phyloP scores from a whole-genome alignment of 2,888 invertebrate genomes.

The Drosophila acutilabella region DNA sequence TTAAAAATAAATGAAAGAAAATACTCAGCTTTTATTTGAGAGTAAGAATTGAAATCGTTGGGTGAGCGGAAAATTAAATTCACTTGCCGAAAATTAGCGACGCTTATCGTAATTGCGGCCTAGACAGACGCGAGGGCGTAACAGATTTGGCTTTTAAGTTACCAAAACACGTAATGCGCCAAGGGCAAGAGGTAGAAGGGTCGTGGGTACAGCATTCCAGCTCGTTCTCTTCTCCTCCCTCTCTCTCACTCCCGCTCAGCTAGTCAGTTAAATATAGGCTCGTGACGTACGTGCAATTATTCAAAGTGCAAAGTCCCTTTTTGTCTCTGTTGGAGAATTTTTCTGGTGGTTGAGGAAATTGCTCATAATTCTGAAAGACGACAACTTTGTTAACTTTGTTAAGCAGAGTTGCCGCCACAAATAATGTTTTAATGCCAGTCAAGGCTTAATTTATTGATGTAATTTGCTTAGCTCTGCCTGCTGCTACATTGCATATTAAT shows the following conservation, averaged over 20 bases:
- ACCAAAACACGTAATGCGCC: constrained; percentile 67
- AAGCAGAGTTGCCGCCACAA: constrained; percentile 13
- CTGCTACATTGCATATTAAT: constrained; percentile 73
- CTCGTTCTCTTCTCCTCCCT: background rate
- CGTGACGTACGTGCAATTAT: constrained; percentile 71
- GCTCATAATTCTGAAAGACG: constrained; percentile 63
- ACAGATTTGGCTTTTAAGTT: constrained; percentile 55
- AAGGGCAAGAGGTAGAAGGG: constrained; percentile 9
- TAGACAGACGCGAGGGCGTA: constrained; percentile 49
- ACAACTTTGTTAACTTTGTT: constrained; percentile 67
- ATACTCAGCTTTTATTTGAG: constrained; percentile 1
- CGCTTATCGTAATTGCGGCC: constrained; percentile 48
- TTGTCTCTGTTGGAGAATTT: constrained; percentile 36
- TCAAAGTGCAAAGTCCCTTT: constrained; percentile 65
- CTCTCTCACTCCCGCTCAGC: background rate
- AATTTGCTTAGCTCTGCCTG: constrained; percentile 62
- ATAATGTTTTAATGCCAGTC: constrained; percentile 46
- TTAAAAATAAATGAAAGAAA: background rate
- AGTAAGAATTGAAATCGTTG: constrained; percentile 60
- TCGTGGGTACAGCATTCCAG: background rate
- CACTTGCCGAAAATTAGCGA: constrained; percentile 65
- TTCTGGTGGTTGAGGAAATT: constrained; percentile 34
- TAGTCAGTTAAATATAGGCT: constrained; percentile 50
- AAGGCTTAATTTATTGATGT: constrained; percentile 71
- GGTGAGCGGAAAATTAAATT: constrained; percentile 63